Base-by-base conservation (phyloP, 2,888 invertebrate genomes). In the Ophioninae sp. region DNA sequence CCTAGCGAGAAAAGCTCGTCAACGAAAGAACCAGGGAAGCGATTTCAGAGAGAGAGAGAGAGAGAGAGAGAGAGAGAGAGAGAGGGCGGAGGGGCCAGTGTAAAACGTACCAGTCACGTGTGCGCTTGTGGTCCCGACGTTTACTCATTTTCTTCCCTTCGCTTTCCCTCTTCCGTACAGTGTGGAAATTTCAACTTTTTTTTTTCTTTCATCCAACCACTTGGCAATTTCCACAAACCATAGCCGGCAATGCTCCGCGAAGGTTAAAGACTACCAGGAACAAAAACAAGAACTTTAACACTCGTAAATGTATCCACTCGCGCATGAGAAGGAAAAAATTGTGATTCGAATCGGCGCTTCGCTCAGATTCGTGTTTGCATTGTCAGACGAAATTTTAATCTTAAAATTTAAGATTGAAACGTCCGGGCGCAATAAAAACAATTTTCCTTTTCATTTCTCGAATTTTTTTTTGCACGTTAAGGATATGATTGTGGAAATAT, bases 1-100 rank as follows among this genome's bases (percentile, higher is more conserved):
- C 84, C 83, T 85, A 75, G 75, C 85, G 79, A 41, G 79, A 73
- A 74, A 82, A 82, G 82, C 78, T 82, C 82, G 78, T 69, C 41
- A 63, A 69, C 65, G 75, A 67, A 44, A 37, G 68, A 68, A 37
- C 63, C 23, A 44, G 59, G 30, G 44, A 41, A 63, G 51, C n/a
- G 41, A 39, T 41, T 61, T 73, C 59, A 30, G 63, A 58, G 56
- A 67, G 61, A 20, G 68, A 41, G 56, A 63, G 37, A 63, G 39
- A 56, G 7, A 30, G 41, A 37, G 37, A 68, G 72, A 30, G 67
- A 44, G 56, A 59, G 39, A 56, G 51, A 58, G 44, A 17, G 39
- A 30, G 51, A 61, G 78, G 76, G 39, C 13, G 13, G 79, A 63
- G 17, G 64, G 22, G 64, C 39, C 64, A 41, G 51, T 61, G 59